Percentiles rank a stretch among this genome's conserved stretches.
These are phyloP conservation scores for Ochropleura leucogaster DNA, from an alignment of 2,888 invertebrate genomes.

Conservation along the genomic window DNA sequence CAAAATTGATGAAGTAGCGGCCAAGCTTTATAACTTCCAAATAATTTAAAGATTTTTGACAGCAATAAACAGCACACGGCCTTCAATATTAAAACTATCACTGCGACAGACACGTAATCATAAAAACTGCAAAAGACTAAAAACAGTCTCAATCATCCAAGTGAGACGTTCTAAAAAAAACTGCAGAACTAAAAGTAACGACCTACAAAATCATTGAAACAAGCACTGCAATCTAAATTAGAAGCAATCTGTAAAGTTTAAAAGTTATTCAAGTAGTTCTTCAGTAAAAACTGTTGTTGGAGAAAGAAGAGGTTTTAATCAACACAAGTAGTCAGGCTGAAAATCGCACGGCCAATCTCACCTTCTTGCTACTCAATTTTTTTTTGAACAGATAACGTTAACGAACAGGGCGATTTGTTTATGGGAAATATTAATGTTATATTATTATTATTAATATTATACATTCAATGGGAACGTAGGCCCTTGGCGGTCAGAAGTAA, in stretches of 20 bases:
- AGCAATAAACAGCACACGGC: slow-evolving; percentile 28
- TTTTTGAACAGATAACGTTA: not conserved
- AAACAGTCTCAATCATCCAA: slow-evolving; percentile 21
- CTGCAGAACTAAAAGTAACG: slow-evolving; percentile 5
- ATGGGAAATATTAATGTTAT: too few relatives aligned
- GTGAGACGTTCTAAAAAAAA: not conserved
- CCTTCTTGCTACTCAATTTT: slow-evolving; percentile 20
- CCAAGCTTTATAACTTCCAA: slow-evolving; percentile 9
- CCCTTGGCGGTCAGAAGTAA: too few relatives aligned
- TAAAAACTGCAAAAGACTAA: slow-evolving; percentile 19
- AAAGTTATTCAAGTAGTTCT: slow-evolving; percentile 28
- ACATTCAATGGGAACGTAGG: too few relatives aligned
- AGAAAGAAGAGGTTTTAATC: slow-evolving; percentile 45
- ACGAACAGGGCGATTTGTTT: too few relatives aligned
- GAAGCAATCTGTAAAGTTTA: slow-evolving; percentile 38
- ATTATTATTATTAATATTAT: too few relatives aligned
- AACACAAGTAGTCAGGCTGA: slow-evolving; percentile 9
- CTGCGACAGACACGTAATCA: slow-evolving; percentile 4
- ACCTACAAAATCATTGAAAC: slow-evolving; percentile 46
- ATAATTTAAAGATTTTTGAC: slow-evolving; percentile 27
- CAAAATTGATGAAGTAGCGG: not conserved
- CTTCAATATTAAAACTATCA: slow-evolving; percentile 26
- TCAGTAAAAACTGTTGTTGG: slow-evolving; percentile 28
- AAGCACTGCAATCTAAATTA: slow-evolving; percentile 62
- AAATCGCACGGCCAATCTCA: slow-evolving; percentile 16